A percentile compares a stretch with the other conserved stretches of the same genome.
These are phyloP conservation scores for Dryobotodes eremita DNA, from an alignment of 2,888 invertebrate genomes.

Conservation along the genomic window DNA sequence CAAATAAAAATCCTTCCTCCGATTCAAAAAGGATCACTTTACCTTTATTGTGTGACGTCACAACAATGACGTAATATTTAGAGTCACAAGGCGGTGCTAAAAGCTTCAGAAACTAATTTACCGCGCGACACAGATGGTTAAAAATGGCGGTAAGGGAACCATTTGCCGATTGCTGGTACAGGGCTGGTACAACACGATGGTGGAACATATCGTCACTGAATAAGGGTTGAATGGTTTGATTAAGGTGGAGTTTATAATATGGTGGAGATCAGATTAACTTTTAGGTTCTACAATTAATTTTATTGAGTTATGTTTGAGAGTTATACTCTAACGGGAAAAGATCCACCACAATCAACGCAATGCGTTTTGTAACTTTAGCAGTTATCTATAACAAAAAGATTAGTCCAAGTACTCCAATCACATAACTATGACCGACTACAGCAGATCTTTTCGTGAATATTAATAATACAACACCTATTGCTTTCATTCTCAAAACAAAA, in stretches of 20 bases:
- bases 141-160: slow-evolving; percentile 36
- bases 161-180: slow-evolving; percentile 40
- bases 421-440: neutral
- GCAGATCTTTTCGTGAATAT: neutral
- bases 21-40: slow-evolving; percentile 9
- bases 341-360: neutral
- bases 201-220: neutral
- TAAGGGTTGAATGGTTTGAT: neutral
- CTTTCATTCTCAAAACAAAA: neutral
- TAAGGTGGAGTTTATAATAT: neutral
- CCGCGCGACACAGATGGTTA: slow-evolving; percentile 34
- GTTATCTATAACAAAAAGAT: neutral
- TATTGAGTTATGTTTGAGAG: neutral
- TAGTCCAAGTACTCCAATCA: neutral
- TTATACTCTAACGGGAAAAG: neutral
- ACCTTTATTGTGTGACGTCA: neutral
- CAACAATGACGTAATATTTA: slow-evolving; percentile 38
- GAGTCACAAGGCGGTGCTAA: slow-evolving; percentile 28
- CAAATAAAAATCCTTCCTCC: slow-evolving; percentile 20
- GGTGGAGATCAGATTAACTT: neutral
- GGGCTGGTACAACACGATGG: neutral
- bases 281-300: neutral
- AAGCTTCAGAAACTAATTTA: slow-evolving; percentile 51
- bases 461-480: neutral
- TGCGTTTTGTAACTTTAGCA: too few species aligned